Evolutionary conservation across 2,113 vertebrate species (phyloP).

Genomic region (Etheostoma cragini): DNA sequence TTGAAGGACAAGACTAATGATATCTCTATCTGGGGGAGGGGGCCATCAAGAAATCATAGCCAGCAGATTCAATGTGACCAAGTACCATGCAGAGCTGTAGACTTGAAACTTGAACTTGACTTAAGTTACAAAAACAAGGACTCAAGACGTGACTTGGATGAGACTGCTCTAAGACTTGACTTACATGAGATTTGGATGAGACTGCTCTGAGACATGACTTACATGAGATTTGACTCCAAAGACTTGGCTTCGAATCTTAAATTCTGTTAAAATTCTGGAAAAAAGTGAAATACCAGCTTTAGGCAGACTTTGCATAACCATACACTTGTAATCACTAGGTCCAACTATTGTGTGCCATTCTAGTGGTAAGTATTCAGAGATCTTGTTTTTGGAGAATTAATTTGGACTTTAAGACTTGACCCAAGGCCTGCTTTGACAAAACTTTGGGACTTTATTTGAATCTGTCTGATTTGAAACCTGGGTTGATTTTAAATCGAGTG

Average conservation of each 20-base stretch:
- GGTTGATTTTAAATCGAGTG: background rate
- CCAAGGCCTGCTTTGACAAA: background rate
- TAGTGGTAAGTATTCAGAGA: background rate
- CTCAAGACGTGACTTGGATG: background rate
- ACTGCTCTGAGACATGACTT: background rate
- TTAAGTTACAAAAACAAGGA: background rate
- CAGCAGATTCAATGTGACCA: constrained; percentile 26
- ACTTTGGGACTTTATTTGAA: background rate
- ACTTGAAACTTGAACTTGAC: background rate
- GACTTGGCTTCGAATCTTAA: background rate
- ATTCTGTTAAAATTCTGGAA: background rate
- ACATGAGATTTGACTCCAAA: background rate
- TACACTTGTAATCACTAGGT: background rate
- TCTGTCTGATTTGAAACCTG: background rate
- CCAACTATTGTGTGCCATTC: background rate
- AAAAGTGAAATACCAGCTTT: background rate
- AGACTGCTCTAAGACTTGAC: no score
- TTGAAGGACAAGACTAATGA: constrained; percentile 55
- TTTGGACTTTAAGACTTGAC: background rate
- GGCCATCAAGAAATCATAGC: constrained; percentile 16
- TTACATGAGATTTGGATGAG: background rate
- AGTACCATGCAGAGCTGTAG: background rate
- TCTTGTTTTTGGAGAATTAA: background rate
- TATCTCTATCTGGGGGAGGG: constrained; percentile 34
- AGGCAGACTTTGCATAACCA: background rate